These are phyloP conservation scores for Cheirogaleus medius DNA, from an alignment of 2,113 vertebrate genomes.

Conservation along the genomic window DNA sequence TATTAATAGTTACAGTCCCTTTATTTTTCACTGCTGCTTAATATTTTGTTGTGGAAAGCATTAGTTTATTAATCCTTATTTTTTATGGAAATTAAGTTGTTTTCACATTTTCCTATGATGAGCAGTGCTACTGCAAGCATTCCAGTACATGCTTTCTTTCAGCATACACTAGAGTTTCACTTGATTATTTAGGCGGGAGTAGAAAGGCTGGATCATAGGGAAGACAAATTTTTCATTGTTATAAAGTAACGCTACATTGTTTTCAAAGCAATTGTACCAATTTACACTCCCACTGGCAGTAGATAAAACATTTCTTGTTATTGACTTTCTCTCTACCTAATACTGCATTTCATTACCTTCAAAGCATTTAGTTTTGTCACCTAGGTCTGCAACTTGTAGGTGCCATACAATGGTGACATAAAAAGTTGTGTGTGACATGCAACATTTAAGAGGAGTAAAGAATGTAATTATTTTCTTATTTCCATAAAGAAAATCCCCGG, in stretches of 20 bases:
- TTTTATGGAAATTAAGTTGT: not conserved
- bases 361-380: not conserved
- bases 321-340: not conserved
- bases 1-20: not conserved
- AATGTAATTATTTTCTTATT: not conserved
- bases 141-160: not conserved
- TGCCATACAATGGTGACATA: not conserved
- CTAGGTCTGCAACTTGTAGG: not conserved
- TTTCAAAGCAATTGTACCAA: not conserved
- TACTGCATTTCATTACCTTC: not conserved
- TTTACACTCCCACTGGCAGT: not conserved
- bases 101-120: not conserved
- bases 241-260: not conserved
- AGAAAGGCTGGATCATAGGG: not conserved
- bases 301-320: not conserved
- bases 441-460: not conserved
- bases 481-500: not conserved
- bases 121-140: not conserved
- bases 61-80: not conserved
- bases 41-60: not conserved
- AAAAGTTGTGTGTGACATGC: not conserved
- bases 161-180: not conserved
- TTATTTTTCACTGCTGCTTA: not conserved
- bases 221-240: not conserved
- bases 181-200: not conserved